Conservation (phyloP, 2,888 invertebrate genomes). For the Papilio gigon region DNA sequence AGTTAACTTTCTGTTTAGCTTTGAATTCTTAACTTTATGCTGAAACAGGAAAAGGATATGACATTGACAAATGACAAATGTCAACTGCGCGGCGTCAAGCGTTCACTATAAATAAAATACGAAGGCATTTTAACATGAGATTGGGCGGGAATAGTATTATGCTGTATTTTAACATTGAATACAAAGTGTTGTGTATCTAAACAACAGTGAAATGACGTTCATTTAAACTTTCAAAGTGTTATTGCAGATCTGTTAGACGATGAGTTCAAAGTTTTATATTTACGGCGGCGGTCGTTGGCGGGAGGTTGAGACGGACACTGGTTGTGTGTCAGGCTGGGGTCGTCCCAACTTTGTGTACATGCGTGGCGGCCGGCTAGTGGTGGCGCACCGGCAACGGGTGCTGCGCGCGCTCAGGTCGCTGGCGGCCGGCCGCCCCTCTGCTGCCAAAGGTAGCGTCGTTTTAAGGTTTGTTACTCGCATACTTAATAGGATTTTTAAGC, state of each 20-base stretch:
- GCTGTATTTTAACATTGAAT: background rate
- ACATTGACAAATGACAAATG: constrained; percentile 10
- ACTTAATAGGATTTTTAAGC: background rate
- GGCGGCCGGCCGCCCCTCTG: constrained; percentile 39
- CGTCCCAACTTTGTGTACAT: constrained; percentile 50
- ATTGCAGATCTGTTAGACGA: constrained; percentile 31
- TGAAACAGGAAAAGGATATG: background rate
- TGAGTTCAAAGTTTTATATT: constrained; percentile 50
- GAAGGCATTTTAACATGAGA: background rate
- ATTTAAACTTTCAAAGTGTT: background rate
- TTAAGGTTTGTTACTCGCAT: constrained; percentile 24
- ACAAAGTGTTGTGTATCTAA: background rate
- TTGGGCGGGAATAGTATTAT: constrained; percentile 10
- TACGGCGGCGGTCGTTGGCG: constrained; percentile 57
- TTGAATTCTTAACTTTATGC: background rate
- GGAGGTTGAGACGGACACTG: constrained; percentile 50
- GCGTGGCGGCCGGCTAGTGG: constrained; percentile 48
- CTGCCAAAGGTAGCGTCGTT: constrained; percentile 18
- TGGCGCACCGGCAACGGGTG: constrained; percentile 48
- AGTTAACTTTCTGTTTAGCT: background rate
- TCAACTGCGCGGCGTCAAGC: background rate
- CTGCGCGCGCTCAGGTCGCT: constrained; percentile 54
- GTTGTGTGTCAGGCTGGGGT: constrained; percentile 53
- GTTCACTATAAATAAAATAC: background rate
- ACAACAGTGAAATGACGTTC: background rate